Evolutionary conservation across 2,113 vertebrate genomes (phyloP).

Genomic region (Stegastes partitus): DNA sequence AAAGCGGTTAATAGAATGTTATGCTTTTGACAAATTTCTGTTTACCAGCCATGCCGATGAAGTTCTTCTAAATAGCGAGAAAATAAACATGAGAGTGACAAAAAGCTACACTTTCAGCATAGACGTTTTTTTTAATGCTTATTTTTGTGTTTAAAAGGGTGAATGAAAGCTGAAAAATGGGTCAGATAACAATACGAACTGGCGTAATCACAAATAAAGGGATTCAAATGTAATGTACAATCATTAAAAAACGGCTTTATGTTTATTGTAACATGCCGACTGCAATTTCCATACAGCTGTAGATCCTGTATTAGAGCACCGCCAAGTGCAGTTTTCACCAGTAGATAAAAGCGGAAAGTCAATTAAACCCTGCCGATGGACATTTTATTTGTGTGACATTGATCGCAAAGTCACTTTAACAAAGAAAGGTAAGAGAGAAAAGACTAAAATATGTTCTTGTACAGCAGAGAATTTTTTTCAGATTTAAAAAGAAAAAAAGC

Average conservation of each 20-base stretch:
- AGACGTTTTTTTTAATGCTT: background rate
- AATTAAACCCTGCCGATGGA: constrained; percentile 9
- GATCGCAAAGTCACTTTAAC: too few species aligned
- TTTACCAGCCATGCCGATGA: constrained; percentile 10
- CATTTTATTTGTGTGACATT: constrained; percentile 1
- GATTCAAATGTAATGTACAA: too few species aligned
- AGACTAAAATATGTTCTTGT: background rate
- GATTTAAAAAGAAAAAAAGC: background rate
- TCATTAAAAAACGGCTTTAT: constrained; percentile 19
- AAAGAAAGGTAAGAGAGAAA: too few species aligned
- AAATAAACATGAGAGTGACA: background rate
- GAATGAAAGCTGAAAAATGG: background rate
- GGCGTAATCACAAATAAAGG: background rate
- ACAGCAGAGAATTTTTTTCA: background rate
- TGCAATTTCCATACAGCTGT: constrained; percentile 9
- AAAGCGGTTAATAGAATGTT: constrained; percentile 18
- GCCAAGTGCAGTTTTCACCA: background rate
- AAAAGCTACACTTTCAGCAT: background rate
- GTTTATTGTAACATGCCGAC: constrained; percentile 21
- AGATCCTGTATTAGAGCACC: constrained; percentile 12
- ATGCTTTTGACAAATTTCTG: background rate
- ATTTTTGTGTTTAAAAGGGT: background rate
- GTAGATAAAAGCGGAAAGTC: constrained; percentile 14
- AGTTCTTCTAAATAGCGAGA: constrained; percentile 9
- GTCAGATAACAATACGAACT: background rate